Conservation (phyloP, 2,797 vertebrate species). For the Xiphorhynchus erythropygius region DNA sequence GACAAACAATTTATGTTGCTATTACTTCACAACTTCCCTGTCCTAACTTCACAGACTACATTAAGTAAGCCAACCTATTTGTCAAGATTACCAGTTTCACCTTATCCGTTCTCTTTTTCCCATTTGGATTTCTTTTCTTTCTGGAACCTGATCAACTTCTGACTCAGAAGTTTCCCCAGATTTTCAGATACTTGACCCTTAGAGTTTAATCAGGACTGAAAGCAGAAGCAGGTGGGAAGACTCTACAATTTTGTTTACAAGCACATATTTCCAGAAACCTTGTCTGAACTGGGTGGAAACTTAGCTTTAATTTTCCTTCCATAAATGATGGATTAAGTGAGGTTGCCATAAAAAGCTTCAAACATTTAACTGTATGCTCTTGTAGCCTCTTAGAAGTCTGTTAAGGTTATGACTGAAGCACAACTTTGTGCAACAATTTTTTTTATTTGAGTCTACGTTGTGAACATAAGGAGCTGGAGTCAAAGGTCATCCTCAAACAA, state of each 20-base stretch:
- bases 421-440: not conserved
- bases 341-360: not conserved
- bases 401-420: not conserved
- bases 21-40: conserved; percentile 17
- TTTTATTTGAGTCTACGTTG: not conserved
- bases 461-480: not conserved
- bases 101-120: not conserved
- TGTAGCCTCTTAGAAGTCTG: not conserved
- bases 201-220: conserved; percentile 13
- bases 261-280: conserved; percentile 24
- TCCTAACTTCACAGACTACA: not conserved
- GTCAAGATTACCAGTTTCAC: not conserved
- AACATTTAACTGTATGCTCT: not conserved
- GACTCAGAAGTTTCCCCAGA: conserved; percentile 11
- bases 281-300: conserved; percentile 28
- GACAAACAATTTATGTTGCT: not conserved
- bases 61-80: not conserved
- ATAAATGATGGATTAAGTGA: not conserved
- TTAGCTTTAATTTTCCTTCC: conserved; percentile 34
- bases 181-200: conserved; percentile 17
- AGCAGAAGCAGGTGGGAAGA: conserved; percentile 21
- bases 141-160: conserved; percentile 2
- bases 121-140: conserved; percentile 18
- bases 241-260: conserved; percentile 56
- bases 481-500: not conserved